Percentiles rank a stretch among this genome's conserved stretches.
These are phyloP conservation scores for Pipistrellus kuhlii DNA, from an alignment of 2,797 vertebrate genomes.

Conservation along the genomic window DNA sequence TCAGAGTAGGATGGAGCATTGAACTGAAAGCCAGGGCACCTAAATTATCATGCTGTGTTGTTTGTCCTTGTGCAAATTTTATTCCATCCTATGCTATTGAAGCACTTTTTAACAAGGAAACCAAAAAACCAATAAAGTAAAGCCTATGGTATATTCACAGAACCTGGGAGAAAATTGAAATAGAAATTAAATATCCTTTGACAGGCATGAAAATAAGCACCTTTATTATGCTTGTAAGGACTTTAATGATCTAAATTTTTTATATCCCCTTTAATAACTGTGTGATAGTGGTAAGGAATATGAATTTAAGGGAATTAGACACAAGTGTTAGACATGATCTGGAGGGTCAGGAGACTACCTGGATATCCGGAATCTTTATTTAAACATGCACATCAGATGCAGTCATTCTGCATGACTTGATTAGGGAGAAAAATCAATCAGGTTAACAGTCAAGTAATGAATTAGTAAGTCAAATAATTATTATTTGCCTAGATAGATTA, in stretches of 20 bases:
- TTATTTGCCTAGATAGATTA: conserved; percentile 14
- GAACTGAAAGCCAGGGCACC: conserved; percentile 1
- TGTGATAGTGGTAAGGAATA: background rate
- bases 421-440: background rate
- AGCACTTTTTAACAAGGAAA: conserved; percentile 59
- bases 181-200: conserved; percentile 53
- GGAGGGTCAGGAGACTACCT: background rate
- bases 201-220: conserved; percentile 42
- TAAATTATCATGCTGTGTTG: background rate
- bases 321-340: background rate
- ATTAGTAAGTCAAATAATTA: conserved; percentile 30
- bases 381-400: background rate
- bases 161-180: conserved; percentile 57
- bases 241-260: conserved; percentile 35
- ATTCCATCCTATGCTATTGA: background rate
- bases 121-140: conserved; percentile 55
- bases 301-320: background rate
- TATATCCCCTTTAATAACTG: conserved; percentile 43
- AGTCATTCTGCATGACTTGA: background rate
- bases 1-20: background rate
- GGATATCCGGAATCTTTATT: background rate
- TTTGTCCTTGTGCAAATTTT: conserved; percentile 65
- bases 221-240: conserved; percentile 50
- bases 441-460: background rate
- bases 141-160: conserved; percentile 54